Base-by-base conservation (phyloP, 1,140 invertebrate species). In the Acromyrmex echinatior region DNA sequence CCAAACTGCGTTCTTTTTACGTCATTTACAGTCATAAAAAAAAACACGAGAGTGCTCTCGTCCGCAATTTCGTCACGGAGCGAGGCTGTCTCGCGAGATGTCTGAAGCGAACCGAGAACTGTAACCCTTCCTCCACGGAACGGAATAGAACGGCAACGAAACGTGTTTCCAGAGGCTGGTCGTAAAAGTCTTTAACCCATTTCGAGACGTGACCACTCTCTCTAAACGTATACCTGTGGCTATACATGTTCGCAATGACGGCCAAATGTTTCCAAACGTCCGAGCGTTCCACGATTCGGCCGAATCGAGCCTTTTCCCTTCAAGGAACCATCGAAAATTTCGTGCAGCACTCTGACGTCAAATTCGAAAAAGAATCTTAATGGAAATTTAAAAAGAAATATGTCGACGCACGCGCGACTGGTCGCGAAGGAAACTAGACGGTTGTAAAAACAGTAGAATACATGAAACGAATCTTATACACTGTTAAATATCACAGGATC, bases 101-200 rank as follows among this genome's bases (percentile, higher is more conserved):
- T 53, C 77, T 53, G 62, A 74, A 80, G 39, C 82, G 68, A 80
- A 73, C 35, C 49, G 31, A 53, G 84, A 86, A 35, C 31, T 39
- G 10, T 18, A 62, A 16, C 28, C 74, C 60, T 56, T 51, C 63
- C 35, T n/a, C 9, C 70, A 28, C 39, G 18, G 2, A 31, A 21
- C 49, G 51, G 7, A 49, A 58, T 45, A 16, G 28, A 62, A 77
- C 49, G 79, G 65, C 66, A 35, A 28, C 21, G 79, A 71, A 84
- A 84, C 68, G 70, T 76, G 70, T 84, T 84, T 84, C 70, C n/a
- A 76, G 70, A 9, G 18, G 80, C 80, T 25, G 80, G 25, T 84
- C 80, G 80, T 84, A 84, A 84, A 76, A 84, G 80, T 84, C 80
- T 84, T 84, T 84, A 84, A 84, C 80, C 80, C 56, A 70, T 84